Evolutionary conservation across 1,140 invertebrate species (phyloP), one percentile per base, ranked within the genome.

Genomic region (Drosophila nannoptera): DNA sequence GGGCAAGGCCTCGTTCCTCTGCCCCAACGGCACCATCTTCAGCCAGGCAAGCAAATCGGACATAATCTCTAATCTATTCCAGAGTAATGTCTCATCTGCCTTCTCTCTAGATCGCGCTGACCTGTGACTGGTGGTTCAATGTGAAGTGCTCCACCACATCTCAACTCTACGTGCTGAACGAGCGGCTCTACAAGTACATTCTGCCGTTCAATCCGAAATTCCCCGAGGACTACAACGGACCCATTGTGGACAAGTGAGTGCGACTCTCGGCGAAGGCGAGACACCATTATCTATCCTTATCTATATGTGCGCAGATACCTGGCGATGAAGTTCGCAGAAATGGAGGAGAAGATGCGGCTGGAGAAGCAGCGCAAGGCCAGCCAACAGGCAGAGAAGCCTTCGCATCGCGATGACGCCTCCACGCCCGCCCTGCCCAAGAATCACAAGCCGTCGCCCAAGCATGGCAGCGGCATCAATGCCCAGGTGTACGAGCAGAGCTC

Each of bases 121-220:
- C 95, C 0, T 97, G 96, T 75, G 95, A 97, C 88, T 97, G 96
- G 96, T 97, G 96, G 96, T 97, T 96, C 89, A 97, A 96, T 86
- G 95, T 96, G 0, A 93, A 94, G 69, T 97, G 96, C 87, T 92
- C 94, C 22, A 92, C 94, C 3, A 96, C 96, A 0, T 90, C 94
- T 0, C 95, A 96, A 86, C 91, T 96, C 0, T 97, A 97, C 87
- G 95, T 96, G 6, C 90, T 97, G 0, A 97, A 97, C 71, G 95
- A 96, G 83, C 92, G 96, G 43, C 92, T 97, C 0, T 97, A 96
- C 87, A 96, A 96, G 80, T 96, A 95, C 80, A 96, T 97, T 62
- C 88, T 96, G 71, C 95, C 95, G 8, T 92, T 95, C 68, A 93
- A 94, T 84, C 95, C 95, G 0, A 95, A 96, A 87, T 97, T 97